Conservation (phyloP, 2,797 vertebrate species). For the Hafferia zeledoni region DNA sequence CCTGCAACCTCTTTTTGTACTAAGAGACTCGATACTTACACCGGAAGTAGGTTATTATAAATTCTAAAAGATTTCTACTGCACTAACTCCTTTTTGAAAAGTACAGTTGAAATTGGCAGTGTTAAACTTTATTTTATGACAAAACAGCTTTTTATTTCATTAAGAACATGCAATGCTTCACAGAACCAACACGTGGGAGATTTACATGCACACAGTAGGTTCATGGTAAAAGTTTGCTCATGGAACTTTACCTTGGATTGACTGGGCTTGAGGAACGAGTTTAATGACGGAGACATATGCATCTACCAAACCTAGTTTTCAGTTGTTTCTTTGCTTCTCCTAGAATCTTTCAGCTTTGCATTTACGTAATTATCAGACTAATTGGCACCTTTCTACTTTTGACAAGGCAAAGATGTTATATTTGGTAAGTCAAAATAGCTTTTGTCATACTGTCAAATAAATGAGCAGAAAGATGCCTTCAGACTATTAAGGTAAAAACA, state of each 20-base stretch:
- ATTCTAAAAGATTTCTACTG: not conserved
- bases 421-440: conserved; percentile 9
- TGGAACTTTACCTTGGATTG: not conserved
- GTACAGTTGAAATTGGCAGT: not conserved
- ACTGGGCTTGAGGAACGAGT: not conserved
- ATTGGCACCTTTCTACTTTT: conserved; percentile 32
- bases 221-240: not conserved
- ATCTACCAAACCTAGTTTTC: not conserved
- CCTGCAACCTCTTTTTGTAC: not conserved
- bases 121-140: not conserved
- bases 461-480: not conserved
- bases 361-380: conserved; percentile 33
- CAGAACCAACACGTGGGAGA: not conserved
- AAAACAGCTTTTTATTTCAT: not conserved
- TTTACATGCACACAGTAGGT: not conserved
- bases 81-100: not conserved
- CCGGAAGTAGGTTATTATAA: not conserved
- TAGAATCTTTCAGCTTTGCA: not conserved
- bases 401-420: not conserved
- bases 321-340: not conserved
- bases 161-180: not conserved
- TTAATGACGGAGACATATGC: not conserved
- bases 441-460: not conserved
- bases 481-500: not conserved
- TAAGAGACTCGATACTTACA: not conserved